Conservation (phyloP, 2,888 invertebrate species). For the Seira ritae region DNA sequence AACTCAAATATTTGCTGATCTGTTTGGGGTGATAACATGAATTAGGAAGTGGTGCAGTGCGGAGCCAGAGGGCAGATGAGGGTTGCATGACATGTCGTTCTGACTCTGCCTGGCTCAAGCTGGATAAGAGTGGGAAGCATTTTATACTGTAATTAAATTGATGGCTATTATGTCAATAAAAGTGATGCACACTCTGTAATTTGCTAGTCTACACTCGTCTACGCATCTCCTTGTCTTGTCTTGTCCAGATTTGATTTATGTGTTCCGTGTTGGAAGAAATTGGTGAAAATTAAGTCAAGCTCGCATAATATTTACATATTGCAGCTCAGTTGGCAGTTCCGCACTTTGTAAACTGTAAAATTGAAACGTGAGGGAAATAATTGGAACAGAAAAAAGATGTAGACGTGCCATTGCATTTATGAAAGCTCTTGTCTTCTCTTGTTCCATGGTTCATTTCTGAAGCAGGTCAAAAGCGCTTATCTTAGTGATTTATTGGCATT, state of each 20-base stretch:
- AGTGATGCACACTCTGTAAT: background rate
- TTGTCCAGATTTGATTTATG: background rate
- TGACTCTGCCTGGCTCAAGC: too few species aligned
- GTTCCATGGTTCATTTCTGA: background rate
- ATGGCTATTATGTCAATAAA: constrained; percentile 16
- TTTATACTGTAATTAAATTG: constrained; percentile 4
- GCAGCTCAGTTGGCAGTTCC: background rate
- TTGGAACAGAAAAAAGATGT: background rate
- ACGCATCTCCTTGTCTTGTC: background rate
- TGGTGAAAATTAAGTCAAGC: background rate
- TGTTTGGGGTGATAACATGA: constrained; percentile 14
- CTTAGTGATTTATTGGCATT: background rate
- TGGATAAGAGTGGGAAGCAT: constrained; percentile 7
- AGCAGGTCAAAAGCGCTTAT: background rate
- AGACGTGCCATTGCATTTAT: background rate
- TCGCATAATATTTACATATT: background rate
- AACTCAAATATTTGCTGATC: constrained; percentile 3
- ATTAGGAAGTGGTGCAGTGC: background rate
- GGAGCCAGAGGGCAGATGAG: constrained; percentile 5
- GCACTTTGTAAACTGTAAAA: background rate
- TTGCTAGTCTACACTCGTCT: too few species aligned
- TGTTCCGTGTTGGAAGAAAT: constrained; percentile 1
- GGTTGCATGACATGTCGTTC: background rate
- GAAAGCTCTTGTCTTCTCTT: too few species aligned
- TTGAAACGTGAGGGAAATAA: background rate